Percentiles rank a stretch among this genome's conserved stretches.
Evolutionary conservation across 1,140 invertebrate genomes (phyloP).

Genomic region (Drosophila pallidifrons): DNA sequence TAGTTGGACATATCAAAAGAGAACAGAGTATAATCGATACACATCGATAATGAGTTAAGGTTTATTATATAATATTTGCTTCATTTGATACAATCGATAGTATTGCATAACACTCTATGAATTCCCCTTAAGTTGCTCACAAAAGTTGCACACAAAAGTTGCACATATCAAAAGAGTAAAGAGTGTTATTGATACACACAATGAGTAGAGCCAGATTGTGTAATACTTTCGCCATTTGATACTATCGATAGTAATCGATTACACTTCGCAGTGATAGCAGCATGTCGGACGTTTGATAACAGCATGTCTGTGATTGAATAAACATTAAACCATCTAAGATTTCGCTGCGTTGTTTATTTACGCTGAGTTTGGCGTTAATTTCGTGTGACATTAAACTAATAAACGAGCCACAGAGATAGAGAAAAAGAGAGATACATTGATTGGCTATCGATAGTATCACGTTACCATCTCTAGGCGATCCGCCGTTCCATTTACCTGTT

Average conservation of each 20-base stretch:
- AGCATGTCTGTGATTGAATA: not conserved
- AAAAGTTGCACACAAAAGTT: too few species aligned
- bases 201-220: not conserved
- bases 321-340: not conserved
- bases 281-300: not conserved
- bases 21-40: too few species aligned
- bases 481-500: slow-evolving; percentile 37
- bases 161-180: too few species aligned
- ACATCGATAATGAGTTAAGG: too few species aligned
- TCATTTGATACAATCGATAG: too few species aligned
- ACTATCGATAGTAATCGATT: not conserved
- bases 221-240: not conserved
- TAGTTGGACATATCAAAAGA: too few species aligned
- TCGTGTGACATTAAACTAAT: not conserved
- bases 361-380: not conserved
- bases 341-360: not conserved
- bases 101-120: too few species aligned
- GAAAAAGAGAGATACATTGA: not conserved
- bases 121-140: too few species aligned
- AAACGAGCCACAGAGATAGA: not conserved
- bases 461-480: slow-evolving; percentile 30
- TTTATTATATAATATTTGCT: too few species aligned
- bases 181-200: not conserved
- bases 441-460: slow-evolving; percentile 15
- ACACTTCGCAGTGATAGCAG: not conserved